Percentiles rank a stretch among this genome's conserved stretches.
Conservation (phyloP, 2,888 invertebrate species). For the Sesia apiformis region DNA sequence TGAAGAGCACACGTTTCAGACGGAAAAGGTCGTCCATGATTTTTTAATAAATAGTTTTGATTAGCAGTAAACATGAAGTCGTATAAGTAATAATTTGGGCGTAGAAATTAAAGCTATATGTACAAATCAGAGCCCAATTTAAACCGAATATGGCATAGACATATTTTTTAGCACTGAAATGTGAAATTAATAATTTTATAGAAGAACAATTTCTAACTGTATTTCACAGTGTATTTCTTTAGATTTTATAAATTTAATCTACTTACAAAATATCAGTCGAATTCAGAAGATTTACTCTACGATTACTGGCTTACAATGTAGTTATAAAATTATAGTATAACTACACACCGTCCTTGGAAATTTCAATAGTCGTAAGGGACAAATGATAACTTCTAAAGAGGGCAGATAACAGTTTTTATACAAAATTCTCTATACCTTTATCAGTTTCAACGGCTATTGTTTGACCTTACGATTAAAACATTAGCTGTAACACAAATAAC, state of each 20-base stretch:
- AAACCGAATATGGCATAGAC: constrained; percentile 2
- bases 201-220: too few relatives aligned
- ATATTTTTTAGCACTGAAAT: not conserved
- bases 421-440: too few relatives aligned
- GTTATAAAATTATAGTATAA: too few relatives aligned
- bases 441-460: too few relatives aligned
- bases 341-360: too few relatives aligned
- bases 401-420: too few relatives aligned
- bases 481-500: too few relatives aligned
- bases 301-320: constrained; percentile 46
- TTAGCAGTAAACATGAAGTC: constrained; percentile 13
- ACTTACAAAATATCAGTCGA: constrained; percentile 70
- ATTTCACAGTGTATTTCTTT: not conserved
- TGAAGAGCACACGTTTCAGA: constrained; percentile 46
- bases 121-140: constrained; percentile 39
- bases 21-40: constrained; percentile 68
- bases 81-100: constrained; percentile 32
- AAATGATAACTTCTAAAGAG: too few relatives aligned
- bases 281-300: constrained; percentile 39
- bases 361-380: too few relatives aligned
- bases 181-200: not conserved
- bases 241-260: constrained; percentile 30
- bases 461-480: too few relatives aligned
- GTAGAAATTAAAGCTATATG: constrained; percentile 45
- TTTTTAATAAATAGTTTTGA: constrained; percentile 4